phyloP scores from a whole-genome alignment of 2,113 vertebrate genomes.

The Crypturellus undulatus region DNA sequence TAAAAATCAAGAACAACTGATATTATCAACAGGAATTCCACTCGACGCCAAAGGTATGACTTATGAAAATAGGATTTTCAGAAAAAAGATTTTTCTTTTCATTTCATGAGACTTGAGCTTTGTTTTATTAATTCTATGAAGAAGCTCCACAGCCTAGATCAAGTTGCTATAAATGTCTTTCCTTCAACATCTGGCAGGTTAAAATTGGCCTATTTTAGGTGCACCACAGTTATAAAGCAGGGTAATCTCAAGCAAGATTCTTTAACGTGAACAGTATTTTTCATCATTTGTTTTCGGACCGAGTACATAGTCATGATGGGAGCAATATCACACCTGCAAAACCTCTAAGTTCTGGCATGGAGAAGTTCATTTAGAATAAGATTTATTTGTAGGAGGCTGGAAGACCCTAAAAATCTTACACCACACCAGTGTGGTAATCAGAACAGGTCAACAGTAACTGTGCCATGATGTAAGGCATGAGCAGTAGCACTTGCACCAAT shows the following conservation, averaged over 20 bases:
- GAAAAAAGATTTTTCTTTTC: neutral
- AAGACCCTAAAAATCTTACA: neutral
- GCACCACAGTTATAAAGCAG: neutral
- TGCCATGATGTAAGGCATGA: neutral
- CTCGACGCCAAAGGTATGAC: neutral
- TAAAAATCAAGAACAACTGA: neutral
- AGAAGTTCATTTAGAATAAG: neutral
- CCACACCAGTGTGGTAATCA: neutral
- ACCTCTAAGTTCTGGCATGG: neutral
- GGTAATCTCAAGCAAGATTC: neutral
- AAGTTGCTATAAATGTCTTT: neutral
- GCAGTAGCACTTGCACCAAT: neutral
- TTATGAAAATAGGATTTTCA: neutral
- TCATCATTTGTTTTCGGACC: neutral
- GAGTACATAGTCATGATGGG: rapidly evolving
- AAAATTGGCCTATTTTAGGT: neutral
- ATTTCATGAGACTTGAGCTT: neutral
- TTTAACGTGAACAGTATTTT: neutral
- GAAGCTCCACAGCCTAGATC: neutral
- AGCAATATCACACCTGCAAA: neutral
- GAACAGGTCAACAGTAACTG: neutral
- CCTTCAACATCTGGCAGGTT: neutral
- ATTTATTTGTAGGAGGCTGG: neutral
- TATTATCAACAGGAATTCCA: neutral
- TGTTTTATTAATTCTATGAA: neutral